These are phyloP conservation scores for Thymallus thymallus DNA, from an alignment of 2,113 vertebrate species.

Conservation along the genomic window DNA sequence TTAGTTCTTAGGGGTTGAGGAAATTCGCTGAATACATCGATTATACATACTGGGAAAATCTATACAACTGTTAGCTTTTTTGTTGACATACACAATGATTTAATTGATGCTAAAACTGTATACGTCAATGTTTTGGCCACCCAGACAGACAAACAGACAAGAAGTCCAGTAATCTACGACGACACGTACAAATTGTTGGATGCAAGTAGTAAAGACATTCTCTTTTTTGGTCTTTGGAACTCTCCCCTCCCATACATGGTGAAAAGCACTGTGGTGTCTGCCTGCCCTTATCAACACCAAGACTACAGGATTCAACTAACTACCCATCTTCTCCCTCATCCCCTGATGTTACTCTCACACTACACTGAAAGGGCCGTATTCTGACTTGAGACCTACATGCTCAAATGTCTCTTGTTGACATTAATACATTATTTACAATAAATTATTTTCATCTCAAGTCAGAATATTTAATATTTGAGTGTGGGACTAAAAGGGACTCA, in stretches of 20 bases:
- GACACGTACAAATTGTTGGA: slow-evolving; percentile 38
- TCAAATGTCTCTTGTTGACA: too few relatives aligned
- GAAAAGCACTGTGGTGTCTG: slow-evolving; percentile 72
- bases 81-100: slow-evolving; percentile 43
- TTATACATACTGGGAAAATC: slow-evolving; percentile 12
- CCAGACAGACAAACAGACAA: slow-evolving; percentile 11
- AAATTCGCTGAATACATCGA: too few relatives aligned
- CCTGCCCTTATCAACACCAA: slow-evolving; percentile 48
- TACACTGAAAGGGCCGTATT: too few relatives aligned
- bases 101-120: slow-evolving; percentile 44
- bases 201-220: slow-evolving; percentile 43
- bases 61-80: slow-evolving; percentile 35
- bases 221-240: slow-evolving; percentile 46
- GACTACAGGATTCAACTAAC: slow-evolving; percentile 30
- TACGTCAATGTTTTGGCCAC: slow-evolving; percentile 36
- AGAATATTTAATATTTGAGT: too few relatives aligned
- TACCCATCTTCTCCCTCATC: neutral
- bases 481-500: neutral
- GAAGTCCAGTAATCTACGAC: slow-evolving; percentile 48
- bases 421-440: too few relatives aligned
- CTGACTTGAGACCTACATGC: too few relatives aligned
- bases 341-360: neutral
- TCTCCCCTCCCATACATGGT: slow-evolving; percentile 32
- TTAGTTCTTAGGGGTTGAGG: too few relatives aligned
- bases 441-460: too few relatives aligned